Base-by-base conservation (phyloP, 2,888 invertebrate species). In the Conomelus anceps region DNA sequence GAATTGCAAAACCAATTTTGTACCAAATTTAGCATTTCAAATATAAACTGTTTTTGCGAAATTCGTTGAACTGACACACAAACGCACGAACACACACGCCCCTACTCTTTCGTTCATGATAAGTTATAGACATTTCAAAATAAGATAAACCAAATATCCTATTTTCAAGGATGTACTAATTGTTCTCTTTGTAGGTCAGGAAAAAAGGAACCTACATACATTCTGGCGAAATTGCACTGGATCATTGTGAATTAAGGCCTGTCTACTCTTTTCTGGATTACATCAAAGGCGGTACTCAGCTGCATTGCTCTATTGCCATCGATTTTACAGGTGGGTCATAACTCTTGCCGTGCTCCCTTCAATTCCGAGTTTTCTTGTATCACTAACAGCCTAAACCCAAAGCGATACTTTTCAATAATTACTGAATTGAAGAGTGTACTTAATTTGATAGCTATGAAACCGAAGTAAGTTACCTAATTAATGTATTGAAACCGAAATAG, bases 251-350 rank as follows among this genome's bases (percentile, higher is more conserved):
- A 84, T 88, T 91, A 26, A 91, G 88, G 63, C 90, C 90, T 22
- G 92, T 93, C 3, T 93, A 93, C 91, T 93, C 94, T 4, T 95
- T 95, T 92, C 92, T 95, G 90, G 95, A 95, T 91, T 95, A 94
- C 92, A 94, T 95, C 88, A 93, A 93, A 90, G 94, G 94, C 88
- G 95, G 95, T 20, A 94, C 93, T 23, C 93, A 94, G 90, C 92
- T 94, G 63, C 93, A 94, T 91, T 94, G 94, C 91, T 93, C 94
- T 22, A 93, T 94, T 90, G 94, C 94, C 85, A 94, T 94, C 90
- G 94, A 94, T 92, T 94, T 94, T 90, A 94, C 94, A 88, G 93
- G 93, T 93, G 92, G 91, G 90, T 89, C n/a, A 63, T n/a, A 1
- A 6, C n/a, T 3, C 13, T n/a, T n/a, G 11, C 1, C 3, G n/a